A percentile compares a stretch with the other conserved stretches of the same genome.
These are phyloP conservation scores for Rhadinocentrus ornatus DNA, from an alignment of 2,797 vertebrate genomes.

Conservation along the genomic window DNA sequence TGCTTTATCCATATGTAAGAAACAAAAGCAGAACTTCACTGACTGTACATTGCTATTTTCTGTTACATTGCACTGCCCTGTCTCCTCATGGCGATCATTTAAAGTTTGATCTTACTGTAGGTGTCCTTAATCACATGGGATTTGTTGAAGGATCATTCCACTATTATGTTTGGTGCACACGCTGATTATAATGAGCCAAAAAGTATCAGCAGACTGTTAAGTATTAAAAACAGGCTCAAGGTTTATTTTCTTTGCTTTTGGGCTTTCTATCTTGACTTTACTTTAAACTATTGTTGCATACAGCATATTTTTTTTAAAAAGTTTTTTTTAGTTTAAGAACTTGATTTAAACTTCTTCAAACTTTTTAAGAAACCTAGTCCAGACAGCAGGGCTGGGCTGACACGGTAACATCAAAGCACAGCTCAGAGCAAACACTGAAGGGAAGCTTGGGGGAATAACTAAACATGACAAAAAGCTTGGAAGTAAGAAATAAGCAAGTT, in stretches of 20 bases:
- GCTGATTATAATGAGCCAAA: conserved; percentile 41
- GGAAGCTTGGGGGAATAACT: conserved; percentile 52
- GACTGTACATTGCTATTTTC: conserved; percentile 45
- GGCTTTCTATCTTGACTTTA: conserved; percentile 1
- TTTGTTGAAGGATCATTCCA: background rate
- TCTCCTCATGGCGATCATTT: conserved; percentile 48
- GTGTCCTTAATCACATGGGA: conserved; percentile 25
- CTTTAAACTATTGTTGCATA: background rate
- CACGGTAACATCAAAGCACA: conserved; percentile 63
- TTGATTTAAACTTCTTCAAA: conserved; percentile 40
- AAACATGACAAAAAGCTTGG: conserved; percentile 51
- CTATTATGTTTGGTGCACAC: conserved; percentile 16
- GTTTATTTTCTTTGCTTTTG: conserved; percentile 4
- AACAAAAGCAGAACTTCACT: conserved; percentile 15
- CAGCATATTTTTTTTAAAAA: background rate
- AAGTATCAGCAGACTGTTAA: conserved; percentile 1
- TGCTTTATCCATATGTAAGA: conserved; percentile 30
- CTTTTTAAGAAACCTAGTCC: conserved; percentile 46
- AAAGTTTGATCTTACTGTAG: conserved; percentile 50
- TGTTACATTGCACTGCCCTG: conserved; percentile 28
- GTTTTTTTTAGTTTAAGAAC: conserved; percentile 30
- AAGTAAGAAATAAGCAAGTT: conserved; percentile 51
- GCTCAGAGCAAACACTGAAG: conserved; percentile 56
- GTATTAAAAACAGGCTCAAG: background rate
- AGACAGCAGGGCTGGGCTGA: conserved; percentile 57